These are phyloP conservation scores for Melipona beecheii DNA, from an alignment of 2,888 invertebrate species.

Conservation along the genomic window DNA sequence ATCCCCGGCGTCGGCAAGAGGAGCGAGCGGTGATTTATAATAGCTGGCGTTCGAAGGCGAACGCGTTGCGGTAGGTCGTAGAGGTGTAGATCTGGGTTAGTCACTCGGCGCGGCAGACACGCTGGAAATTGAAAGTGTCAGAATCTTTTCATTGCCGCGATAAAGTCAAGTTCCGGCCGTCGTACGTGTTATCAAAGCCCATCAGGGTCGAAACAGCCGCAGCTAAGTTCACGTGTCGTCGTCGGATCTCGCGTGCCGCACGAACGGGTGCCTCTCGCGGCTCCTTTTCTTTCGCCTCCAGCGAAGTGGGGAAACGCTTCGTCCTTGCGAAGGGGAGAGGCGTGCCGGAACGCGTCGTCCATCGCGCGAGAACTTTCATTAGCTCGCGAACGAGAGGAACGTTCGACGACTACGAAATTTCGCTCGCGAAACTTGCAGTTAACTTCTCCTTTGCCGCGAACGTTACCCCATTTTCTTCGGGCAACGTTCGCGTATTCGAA, in stretches of 20 bases:
- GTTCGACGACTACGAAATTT: constrained; percentile 30
- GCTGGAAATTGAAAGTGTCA: constrained; percentile 53
- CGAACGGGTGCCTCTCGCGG: constrained; percentile 44
- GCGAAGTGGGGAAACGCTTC: constrained; percentile 36
- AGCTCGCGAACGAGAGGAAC: constrained; percentile 31
- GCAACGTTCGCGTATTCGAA: no score
- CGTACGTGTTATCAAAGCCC: constrained; percentile 30
- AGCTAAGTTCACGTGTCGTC: constrained; percentile 59
- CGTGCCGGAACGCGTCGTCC: constrained; percentile 62
- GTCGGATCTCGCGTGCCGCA: constrained; percentile 68
- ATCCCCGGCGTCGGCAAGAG: neutral
- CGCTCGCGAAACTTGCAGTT: neutral
- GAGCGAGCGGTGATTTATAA: neutral
- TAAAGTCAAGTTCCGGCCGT: constrained; percentile 35
- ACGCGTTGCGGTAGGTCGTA: neutral
- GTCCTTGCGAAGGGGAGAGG: constrained; percentile 48
- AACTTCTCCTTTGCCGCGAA: neutral
- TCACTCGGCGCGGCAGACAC: neutral
- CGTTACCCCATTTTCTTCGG: no score
- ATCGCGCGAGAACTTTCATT: constrained; percentile 51
- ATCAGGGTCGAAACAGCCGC: constrained; percentile 39
- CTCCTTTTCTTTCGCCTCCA: constrained; percentile 5
- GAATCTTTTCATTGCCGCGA: constrained; percentile 29
- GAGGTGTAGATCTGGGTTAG: constrained; percentile 16
- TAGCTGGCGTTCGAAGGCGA: neutral